phyloP scores from a whole-genome alignment of 2,888 invertebrate species.

The Macrophya annulata region DNA sequence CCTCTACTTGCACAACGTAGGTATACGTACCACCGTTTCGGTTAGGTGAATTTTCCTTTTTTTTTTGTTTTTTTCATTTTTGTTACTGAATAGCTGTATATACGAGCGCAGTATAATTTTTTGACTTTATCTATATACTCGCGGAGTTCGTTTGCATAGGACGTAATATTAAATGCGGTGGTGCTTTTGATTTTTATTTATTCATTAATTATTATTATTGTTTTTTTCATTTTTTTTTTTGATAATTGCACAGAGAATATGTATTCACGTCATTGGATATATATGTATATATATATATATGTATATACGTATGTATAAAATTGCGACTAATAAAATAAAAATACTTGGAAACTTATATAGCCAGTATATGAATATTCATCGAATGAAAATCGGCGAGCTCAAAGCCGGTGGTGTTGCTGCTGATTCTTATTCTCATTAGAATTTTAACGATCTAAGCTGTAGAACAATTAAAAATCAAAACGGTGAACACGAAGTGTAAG shows the following conservation, averaged over 20 bases:
- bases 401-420: neutral
- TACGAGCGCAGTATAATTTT: neutral
- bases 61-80: neutral
- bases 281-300: too few relatives aligned
- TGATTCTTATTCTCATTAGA: neutral
- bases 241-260: neutral
- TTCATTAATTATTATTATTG: neutral
- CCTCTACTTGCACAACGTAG: slow-evolving; percentile 2
- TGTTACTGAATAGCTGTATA: neutral
- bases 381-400: neutral
- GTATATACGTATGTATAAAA: neutral
- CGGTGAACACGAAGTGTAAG: neutral
- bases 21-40: neutral
- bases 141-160: slow-evolving; percentile 1
- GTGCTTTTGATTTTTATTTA: neutral
- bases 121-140: neutral
- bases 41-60: neutral
- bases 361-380: slow-evolving; percentile 31
- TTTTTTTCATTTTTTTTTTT: neutral
- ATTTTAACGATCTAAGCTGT: neutral
- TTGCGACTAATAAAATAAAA: neutral
- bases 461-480: neutral
- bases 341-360: neutral
- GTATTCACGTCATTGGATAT: neutral
- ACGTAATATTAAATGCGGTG: neutral